phyloP scores from a whole-genome alignment of 2,113 vertebrate species.

The Tylochromis polylepis region DNA sequence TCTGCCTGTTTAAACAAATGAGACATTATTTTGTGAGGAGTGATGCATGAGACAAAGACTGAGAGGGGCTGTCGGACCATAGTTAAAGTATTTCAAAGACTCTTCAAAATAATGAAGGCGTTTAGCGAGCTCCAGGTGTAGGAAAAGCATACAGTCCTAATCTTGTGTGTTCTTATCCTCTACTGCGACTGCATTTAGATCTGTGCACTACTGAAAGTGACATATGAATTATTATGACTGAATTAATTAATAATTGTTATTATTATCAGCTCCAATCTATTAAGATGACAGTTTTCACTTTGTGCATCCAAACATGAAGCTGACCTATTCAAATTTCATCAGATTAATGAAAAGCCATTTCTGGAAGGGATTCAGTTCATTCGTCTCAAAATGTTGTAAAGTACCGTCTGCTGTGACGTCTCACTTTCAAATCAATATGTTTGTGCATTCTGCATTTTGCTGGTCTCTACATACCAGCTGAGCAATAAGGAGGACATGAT shows the following conservation, averaged over 20 bases:
- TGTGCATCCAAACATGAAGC: no score
- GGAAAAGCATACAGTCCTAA: not conserved
- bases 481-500: slow-evolving; percentile 82
- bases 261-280: not conserved
- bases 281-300: no score
- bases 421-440: not conserved
- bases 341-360: not conserved
- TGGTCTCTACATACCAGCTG: slow-evolving; percentile 78
- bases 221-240: rapidly evolving
- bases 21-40: not conserved
- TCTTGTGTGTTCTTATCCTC: not conserved
- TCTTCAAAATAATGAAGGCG: not conserved
- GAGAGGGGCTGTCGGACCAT: rapidly evolving
- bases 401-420: not conserved
- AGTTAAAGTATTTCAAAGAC: not conserved
- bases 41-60: not conserved
- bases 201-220: not conserved
- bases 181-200: not conserved
- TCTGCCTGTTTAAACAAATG: not conserved
- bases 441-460: not conserved
- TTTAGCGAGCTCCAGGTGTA: not conserved
- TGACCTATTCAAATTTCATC: not conserved
- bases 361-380: not conserved
- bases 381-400: rapidly evolving
- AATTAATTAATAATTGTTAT: not conserved